A percentile compares a stretch with the other conserved stretches of the same genome.
Evolutionary conservation across 2,888 invertebrate species (phyloP).

Genomic region (Cyaniris semiargus): DNA sequence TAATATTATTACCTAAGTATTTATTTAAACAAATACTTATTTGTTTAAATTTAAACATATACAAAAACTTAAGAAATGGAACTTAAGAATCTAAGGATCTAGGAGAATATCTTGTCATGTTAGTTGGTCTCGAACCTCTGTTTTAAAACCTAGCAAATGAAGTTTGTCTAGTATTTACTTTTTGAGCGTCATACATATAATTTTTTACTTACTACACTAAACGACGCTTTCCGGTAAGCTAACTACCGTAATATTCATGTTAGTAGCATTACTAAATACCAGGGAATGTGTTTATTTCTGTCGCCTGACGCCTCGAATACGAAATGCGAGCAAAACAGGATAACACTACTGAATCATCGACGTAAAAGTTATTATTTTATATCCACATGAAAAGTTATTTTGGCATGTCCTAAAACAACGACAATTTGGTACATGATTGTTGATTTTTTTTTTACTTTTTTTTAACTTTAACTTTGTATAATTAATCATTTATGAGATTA

Average conservation of each 20-base stretch:
- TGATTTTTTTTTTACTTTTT: too few relatives aligned
- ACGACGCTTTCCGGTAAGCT: background rate
- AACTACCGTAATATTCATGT: background rate
- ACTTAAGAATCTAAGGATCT: too few relatives aligned
- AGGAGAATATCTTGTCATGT: too few relatives aligned
- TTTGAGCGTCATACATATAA: background rate
- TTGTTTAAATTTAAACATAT: too few relatives aligned
- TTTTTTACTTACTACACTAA: background rate
- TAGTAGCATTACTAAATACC: slow-evolving; percentile 11
- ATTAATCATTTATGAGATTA: too few relatives aligned
- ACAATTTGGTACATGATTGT: too few relatives aligned
- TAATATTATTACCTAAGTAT: too few relatives aligned
- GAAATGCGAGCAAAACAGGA: slow-evolving; percentile 24
- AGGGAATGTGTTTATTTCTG: background rate
- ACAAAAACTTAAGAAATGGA: too few relatives aligned
- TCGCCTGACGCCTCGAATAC: background rate
- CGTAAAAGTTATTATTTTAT: background rate
- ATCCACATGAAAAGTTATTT: background rate
- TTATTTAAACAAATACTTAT: too few relatives aligned
- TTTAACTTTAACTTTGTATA: too few relatives aligned
- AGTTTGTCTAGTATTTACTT: background rate
- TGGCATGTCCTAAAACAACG: background rate
- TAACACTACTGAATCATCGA: slow-evolving; percentile 4
- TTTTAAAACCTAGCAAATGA: background rate
- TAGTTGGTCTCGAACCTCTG: too few relatives aligned